Base-by-base conservation (phyloP, 2,888 invertebrate species). In the Protula sp. region DNA sequence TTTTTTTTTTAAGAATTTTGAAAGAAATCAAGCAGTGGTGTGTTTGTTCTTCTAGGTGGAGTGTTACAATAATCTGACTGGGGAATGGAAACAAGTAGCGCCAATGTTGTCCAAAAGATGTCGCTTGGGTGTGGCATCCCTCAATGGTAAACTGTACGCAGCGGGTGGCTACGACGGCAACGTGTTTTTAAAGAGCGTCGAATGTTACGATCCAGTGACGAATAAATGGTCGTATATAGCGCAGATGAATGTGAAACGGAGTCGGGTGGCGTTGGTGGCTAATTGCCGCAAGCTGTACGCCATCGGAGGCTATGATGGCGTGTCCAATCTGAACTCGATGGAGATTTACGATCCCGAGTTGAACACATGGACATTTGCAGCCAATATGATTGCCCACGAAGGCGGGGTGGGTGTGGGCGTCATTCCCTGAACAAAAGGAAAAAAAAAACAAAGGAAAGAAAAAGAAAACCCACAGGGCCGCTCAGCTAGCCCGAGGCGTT, bases 391-490 rank as follows among this genome's bases (percentile, higher is more conserved):
- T 69, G 90, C 89, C 1, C 92, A 92, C 76, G 92, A 92, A 77
- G 92, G 92, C 1, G 92, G 92, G 1, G 92, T 92, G 0, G 91
- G 91, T n/a, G 88, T 91, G 28, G 92, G 91, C 0, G 91, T 92
- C 3, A 87, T 92, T 68, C 88, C 88, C 3, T n/a, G n/a, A 38
- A 38, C n/a, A 38, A 9, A 38, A n/a, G 45, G 45, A n/a, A n/a
- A n/a, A n/a, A n/a, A n/a, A n/a, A n/a, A n/a, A n/a, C n/a, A n/a
- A n/a, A n/a, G n/a, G n/a, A n/a, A n/a, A n/a, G n/a, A n/a, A n/a
- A n/a, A n/a, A n/a, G n/a, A n/a, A n/a, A n/a, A n/a, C n/a, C n/a
- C n/a, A n/a, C n/a, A n/a, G n/a, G n/a, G n/a, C n/a, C n/a, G n/a
- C n/a, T n/a, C n/a, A n/a, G n/a, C n/a, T n/a, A n/a, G n/a, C n/a